Conservation (phyloP, 23 tunicate species). For the Ciona savignyi region DNA sequence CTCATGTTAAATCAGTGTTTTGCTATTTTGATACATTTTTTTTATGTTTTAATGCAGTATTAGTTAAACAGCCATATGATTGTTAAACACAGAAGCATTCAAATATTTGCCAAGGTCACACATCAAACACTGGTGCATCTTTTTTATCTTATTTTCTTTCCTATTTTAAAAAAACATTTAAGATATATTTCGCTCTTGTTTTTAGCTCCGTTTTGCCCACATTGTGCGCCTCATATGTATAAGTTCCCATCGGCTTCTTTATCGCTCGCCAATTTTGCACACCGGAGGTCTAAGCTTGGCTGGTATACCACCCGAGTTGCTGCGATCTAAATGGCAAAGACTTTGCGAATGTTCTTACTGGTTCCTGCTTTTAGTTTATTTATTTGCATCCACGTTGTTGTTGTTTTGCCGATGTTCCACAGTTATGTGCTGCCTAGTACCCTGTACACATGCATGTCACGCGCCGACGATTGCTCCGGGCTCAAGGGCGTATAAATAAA, state of each 20-base stretch:
- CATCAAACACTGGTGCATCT: background rate
- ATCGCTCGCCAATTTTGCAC: background rate
- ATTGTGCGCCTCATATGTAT: background rate
- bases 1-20: background rate
- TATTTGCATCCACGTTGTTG: slow-evolving; percentile 1
- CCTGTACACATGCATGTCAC: background rate
- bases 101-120: background rate
- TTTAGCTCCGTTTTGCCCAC: background rate
- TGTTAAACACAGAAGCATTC: background rate
- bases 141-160: background rate
- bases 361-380: background rate
- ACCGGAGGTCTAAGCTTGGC: background rate
- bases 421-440: background rate
- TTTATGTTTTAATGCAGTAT: background rate
- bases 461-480: background rate
- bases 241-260: background rate
- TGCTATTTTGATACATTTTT: background rate
- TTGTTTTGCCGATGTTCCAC: slow-evolving; percentile 1
- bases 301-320: background rate
- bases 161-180: background rate
- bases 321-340: background rate
- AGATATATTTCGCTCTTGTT: background rate
- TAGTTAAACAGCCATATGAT: background rate
- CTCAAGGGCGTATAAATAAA: background rate
- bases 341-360: background rate